These are phyloP conservation scores for Melanerpes formicivorus DNA, from an alignment of 2,113 vertebrate genomes.

Conservation along the genomic window DNA sequence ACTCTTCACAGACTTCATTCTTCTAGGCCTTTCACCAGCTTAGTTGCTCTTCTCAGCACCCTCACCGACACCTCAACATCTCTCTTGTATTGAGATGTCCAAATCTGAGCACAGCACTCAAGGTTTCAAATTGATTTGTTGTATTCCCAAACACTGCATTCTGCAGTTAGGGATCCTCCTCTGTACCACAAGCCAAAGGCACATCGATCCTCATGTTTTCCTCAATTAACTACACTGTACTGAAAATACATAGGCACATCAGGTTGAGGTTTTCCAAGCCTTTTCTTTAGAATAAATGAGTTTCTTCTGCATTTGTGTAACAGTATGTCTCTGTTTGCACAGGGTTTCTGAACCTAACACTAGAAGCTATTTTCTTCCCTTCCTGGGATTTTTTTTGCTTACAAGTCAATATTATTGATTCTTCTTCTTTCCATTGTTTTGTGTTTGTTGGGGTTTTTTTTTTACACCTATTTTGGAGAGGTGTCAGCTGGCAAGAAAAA, in stretches of 20 bases:
- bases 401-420: conserved; percentile 16
- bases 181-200: not conserved
- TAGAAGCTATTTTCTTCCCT: not conserved
- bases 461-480: not conserved
- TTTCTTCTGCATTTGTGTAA: not conserved
- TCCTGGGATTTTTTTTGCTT: not conserved
- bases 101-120: no score
- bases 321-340: not conserved
- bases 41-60: no score
- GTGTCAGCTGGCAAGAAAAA: not conserved
- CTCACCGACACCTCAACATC: no score
- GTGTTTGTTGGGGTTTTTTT: not conserved
- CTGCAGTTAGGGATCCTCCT: fast-evolving
- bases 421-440: not conserved
- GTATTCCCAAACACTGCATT: not conserved
- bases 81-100: no score
- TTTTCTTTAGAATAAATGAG: conserved; percentile 34
- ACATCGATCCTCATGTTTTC: not conserved
- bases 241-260: not conserved
- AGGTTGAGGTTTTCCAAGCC: not conserved
- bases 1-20: no score
- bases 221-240: not conserved
- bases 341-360: not conserved
- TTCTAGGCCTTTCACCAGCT: no score
- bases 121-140: not conserved